Evolutionary conservation across 2,888 invertebrate genomes (phyloP).

Genomic region (Orchesella flavescens): DNA sequence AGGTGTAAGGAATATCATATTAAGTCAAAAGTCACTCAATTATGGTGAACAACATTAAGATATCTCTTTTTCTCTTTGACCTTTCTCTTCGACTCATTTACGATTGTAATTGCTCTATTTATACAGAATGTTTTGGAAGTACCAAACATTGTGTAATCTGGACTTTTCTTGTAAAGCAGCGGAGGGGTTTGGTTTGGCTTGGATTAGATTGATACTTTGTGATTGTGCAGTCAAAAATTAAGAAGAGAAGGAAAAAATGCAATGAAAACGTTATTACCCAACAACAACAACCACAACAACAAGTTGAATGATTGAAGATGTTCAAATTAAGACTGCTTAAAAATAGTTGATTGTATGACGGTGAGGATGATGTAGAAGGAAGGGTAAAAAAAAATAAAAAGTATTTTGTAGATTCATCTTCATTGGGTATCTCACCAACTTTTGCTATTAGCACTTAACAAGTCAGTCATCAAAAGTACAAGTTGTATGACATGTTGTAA

Average conservation of each 20-base stretch:
- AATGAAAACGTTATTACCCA: neutral
- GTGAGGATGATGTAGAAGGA: slow-evolving; percentile 6
- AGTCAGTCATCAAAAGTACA: slow-evolving; percentile 59
- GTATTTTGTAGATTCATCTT: slow-evolving; percentile 15
- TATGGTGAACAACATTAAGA: slow-evolving; percentile 35
- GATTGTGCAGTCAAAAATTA: neutral
- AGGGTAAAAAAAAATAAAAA: slow-evolving; percentile 10
- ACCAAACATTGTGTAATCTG: neutral
- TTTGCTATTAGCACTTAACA: slow-evolving; percentile 57
- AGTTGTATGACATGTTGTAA: slow-evolving; percentile 64
- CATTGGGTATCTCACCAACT: slow-evolving; percentile 46
- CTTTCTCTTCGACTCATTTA: slow-evolving; percentile 55
- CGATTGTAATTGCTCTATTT: slow-evolving; percentile 59
- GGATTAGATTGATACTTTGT: neutral
- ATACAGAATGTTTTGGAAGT: slow-evolving; percentile 10
- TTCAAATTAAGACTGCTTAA: slow-evolving; percentile 32
- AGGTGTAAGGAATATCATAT: slow-evolving; percentile 22
- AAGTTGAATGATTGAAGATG: slow-evolving; percentile 50
- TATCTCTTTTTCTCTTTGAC: slow-evolving; percentile 32
- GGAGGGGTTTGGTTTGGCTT: too few relatives aligned
- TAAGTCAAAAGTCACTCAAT: slow-evolving; percentile 56
- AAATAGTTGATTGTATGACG: slow-evolving; percentile 13
- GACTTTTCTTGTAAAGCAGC: too few relatives aligned
- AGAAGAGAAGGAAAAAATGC: neutral
- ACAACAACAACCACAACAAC: neutral